Evolutionary conservation across 2,113 vertebrate species (phyloP).

Genomic region (Melospiza melodia): DNA sequence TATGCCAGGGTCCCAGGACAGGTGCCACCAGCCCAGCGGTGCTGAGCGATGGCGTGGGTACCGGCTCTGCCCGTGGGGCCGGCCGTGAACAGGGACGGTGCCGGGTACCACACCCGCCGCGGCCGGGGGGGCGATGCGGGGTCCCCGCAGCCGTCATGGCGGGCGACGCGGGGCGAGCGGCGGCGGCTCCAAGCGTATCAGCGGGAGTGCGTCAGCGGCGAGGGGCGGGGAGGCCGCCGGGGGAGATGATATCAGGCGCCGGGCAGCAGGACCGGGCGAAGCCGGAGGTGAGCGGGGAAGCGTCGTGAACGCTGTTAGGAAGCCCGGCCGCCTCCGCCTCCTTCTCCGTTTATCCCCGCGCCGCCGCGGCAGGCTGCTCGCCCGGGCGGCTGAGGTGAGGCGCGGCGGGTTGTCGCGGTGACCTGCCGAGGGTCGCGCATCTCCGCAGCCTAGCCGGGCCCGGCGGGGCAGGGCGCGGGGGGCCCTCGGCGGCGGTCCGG

Average conservation of each 20-base stretch:
- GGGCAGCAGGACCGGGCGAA: neutral
- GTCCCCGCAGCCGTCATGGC: neutral
- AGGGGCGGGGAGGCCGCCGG: neutral
- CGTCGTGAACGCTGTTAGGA: rapidly evolving
- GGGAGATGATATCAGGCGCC: neutral
- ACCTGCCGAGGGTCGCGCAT: neutral
- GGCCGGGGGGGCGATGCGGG: rapidly evolving
- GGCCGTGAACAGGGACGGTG: rapidly evolving
- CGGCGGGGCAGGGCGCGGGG: neutral
- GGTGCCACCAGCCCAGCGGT: rapidly evolving
- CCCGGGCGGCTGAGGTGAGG: neutral
- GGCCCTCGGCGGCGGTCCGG: neutral
- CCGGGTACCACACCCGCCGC: rapidly evolving
- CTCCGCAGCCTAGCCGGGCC: neutral
- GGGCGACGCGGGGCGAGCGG: neutral
- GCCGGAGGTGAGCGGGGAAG: neutral
- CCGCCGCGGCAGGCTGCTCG: neutral
- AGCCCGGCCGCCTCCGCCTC: neutral
- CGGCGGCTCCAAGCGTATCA: neutral
- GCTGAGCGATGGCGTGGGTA: no score
- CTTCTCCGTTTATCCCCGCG: neutral
- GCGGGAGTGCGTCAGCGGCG: slow-evolving; percentile 28
- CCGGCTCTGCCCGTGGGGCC: rapidly evolving
- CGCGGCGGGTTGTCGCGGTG: neutral
- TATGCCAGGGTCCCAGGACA: neutral